Conservation (phyloP, 2,113 vertebrate species). For the Dasypus novemcinctus region DNA sequence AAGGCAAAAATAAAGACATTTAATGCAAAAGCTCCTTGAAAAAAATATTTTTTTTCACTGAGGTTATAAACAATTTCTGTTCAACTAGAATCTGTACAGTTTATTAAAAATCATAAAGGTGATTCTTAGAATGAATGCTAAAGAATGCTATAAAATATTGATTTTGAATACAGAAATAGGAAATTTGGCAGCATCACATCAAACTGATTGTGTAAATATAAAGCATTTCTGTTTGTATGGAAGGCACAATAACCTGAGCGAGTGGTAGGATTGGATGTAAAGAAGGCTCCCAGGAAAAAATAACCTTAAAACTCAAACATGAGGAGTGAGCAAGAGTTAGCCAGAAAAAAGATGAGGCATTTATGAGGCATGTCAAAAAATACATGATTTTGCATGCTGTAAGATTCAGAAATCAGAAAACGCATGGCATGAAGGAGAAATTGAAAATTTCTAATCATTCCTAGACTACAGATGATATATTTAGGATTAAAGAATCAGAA, state of each 20-base stretch:
- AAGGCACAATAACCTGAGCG: neutral
- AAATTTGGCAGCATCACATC: neutral
- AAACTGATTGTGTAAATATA: neutral
- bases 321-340: neutral
- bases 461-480: neutral
- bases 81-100: neutral
- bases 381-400: fast-evolving
- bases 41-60: neutral
- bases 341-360: neutral
- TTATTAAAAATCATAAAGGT: neutral
- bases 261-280: neutral
- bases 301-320: neutral
- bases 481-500: neutral
- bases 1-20: slow-evolving; percentile 16
- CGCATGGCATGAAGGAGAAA: neutral
- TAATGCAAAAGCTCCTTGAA: neutral
- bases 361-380: neutral
- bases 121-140: neutral
- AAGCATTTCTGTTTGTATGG: neutral
- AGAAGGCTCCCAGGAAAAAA: neutral
- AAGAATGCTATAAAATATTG: neutral
- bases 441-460: neutral
- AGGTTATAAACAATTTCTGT: neutral
- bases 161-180: neutral
- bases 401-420: neutral